Evolutionary conservation across 2,888 invertebrate species (phyloP), one percentile per base, ranked within the genome.

Genomic region (Philaethria dido): DNA sequence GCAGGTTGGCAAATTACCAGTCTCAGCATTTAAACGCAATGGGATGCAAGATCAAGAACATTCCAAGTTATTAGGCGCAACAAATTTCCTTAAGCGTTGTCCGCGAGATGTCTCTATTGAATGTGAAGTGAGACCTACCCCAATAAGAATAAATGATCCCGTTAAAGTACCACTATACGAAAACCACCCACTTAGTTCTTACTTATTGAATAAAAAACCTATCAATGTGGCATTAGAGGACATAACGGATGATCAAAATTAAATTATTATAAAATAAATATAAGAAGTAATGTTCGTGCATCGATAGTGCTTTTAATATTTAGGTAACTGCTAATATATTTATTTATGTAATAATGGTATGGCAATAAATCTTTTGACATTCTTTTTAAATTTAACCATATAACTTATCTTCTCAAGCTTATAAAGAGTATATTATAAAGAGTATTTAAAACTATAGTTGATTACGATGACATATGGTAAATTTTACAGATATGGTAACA

Each of bases 11-110:
- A 75, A 80, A 80, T 77, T 91, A 72, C 92, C 92, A 67, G 86
- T 88, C 71, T 74, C 85, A 69, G 89, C 90, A 69, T 91, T 92
- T 82, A 92, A 91, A 80, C 88, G 92, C 65, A 92, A 92, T 74
- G 92, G 92, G 71, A 88, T 91, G 84, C 92, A 92, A 75, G 92
- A 92, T 73, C 88, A 89, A 76, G 89, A 90, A 73, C 86, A 89
- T 79, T 90, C 92, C 64, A 84, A 81, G 76, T 68, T 79, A 62
- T 78, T 87, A 72, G 89, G 89, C 59, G 82, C 88, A 70, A 71
- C 88, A 59, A 91, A 89, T 81, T 92, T 85, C 76, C 85, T 92
- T 68, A 69, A 68, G 69, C 81, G 88, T 74, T 81, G 80, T 72
- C 85, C 88, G 20, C 84, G 80, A 50, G 91, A 90, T 74, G 88